Evolutionary conservation across 2,797 vertebrate genomes (phyloP), one percentile per base, ranked within the genome.

Genomic region (Delichon dasypus): DNA sequence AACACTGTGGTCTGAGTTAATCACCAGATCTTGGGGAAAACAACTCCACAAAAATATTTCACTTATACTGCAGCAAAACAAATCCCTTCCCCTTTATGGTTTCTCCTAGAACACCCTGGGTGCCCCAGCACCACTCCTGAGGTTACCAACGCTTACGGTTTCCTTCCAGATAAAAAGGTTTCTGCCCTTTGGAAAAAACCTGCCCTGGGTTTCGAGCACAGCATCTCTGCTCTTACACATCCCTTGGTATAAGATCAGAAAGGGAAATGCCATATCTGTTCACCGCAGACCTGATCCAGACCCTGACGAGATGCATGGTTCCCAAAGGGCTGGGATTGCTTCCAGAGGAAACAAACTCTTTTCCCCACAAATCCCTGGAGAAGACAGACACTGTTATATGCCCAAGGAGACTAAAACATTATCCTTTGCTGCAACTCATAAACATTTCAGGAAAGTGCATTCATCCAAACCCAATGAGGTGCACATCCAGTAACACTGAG

Each of bases 131-230:
- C n/a, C 4, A 5, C 58, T 70, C 9, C 58, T 55, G 84, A 83
- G 44, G 78, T 74, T 91, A n/a, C 53, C 44, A 82, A 73, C 32
- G 3, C 34, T 74, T 71, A 77, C 19, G 14, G 82, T 30, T 89
- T 90, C 54, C 78, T 93, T 92, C 51, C 40, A 95, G 64, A 83
- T 27, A 61, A 62, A 94, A 75, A 73, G n/a, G 57, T 38, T 83
- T 85, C 34, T 92, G 79, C 85, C 82, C 90, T 92, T 93, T 95
- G 89, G 93, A 71, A 92, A 94, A 91, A 92, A 77, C 36, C 67
- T 74, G 53, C 34, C n/a, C 15, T 47, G 32, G 13, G 81, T 87
- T 93, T 90, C 15, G 2, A 87, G 50, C 25, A 13, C 48, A 80
- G 42, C 27, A 48, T 50, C 61, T 93, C 68, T 77, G 76, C 80